Evolutionary conservation across 2,797 vertebrate species (phyloP).

Genomic region (Moxostoma hubbsi): DNA sequence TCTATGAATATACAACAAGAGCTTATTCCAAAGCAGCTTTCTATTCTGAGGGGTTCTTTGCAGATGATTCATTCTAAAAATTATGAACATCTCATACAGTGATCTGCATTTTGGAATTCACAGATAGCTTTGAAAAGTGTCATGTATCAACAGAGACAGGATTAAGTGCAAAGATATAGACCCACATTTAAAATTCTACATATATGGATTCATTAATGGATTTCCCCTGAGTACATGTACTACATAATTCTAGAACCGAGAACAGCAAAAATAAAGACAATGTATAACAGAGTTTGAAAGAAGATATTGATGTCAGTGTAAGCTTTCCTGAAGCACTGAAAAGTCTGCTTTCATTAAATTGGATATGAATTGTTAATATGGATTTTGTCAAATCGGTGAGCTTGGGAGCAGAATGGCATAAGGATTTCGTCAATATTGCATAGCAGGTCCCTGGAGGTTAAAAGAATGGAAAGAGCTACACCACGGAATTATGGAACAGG

Average conservation of each 20-base stretch:
- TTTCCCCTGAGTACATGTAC: neutral
- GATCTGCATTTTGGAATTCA: slow-evolving; percentile 29
- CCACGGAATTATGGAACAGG: slow-evolving; percentile 17
- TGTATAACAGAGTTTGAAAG: slow-evolving; percentile 24
- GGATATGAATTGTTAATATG: slow-evolving; percentile 56
- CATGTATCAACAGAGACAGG: neutral
- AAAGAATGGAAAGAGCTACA: slow-evolving; percentile 20
- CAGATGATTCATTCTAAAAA: slow-evolving; percentile 27
- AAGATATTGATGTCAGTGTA: slow-evolving; percentile 12
- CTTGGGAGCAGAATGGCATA: slow-evolving; percentile 31
- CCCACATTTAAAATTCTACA: neutral
- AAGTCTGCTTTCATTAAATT: slow-evolving; percentile 47
- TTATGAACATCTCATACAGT: slow-evolving; percentile 20
- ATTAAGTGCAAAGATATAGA: slow-evolving; percentile 15
- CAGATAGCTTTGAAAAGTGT: slow-evolving; percentile 14
- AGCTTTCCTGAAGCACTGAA: slow-evolving; percentile 29
- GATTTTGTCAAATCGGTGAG: slow-evolving; percentile 39
- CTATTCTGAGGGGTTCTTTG: slow-evolving; percentile 14
- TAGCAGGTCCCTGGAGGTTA: slow-evolving; percentile 36
- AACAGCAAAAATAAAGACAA: slow-evolving; percentile 36
- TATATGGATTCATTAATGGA: neutral
- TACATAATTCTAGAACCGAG: slow-evolving; percentile 23
- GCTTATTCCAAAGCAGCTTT: slow-evolving; percentile 30
- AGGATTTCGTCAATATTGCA: slow-evolving; percentile 53
- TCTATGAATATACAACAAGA: slow-evolving; percentile 58